Evolutionary conservation across 2,113 vertebrate genomes (phyloP).

Genomic region (Burhinus oedicnemus): DNA sequence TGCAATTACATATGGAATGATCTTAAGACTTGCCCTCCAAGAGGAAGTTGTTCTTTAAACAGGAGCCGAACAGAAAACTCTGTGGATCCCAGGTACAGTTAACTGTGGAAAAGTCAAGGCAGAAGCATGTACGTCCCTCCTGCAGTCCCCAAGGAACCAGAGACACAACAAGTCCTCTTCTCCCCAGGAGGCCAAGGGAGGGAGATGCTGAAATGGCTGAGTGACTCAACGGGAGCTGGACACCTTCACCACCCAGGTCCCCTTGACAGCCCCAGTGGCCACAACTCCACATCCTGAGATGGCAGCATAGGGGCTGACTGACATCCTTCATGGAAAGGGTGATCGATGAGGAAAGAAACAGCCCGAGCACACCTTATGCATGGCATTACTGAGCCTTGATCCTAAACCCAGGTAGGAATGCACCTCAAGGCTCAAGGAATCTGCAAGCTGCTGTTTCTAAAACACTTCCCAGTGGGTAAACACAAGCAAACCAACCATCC

Average conservation of each 20-base stretch:
- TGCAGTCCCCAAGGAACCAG: neutral
- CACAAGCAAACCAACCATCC: neutral
- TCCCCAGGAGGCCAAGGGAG: neutral
- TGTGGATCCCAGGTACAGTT: neutral
- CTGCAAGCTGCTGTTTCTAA: neutral
- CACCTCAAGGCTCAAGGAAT: neutral
- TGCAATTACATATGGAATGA: neutral
- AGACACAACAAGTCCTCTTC: neutral
- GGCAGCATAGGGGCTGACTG: neutral
- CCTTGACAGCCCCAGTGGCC: neutral
- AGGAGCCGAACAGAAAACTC: neutral
- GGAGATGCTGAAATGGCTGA: neutral
- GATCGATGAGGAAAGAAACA: neutral
- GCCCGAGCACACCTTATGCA: neutral
- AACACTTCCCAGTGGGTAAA: neutral
- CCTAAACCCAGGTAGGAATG: neutral
- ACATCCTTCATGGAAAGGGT: rapidly evolving
- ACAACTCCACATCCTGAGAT: neutral
- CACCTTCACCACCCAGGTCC: neutral
- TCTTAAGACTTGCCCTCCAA: neutral
- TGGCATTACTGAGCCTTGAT: neutral
- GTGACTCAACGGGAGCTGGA: neutral
- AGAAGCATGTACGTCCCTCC: rapidly evolving
- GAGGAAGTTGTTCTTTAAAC: neutral
- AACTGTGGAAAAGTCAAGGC: neutral